These are phyloP conservation scores for Sitta carolinensis DNA, from an alignment of 2,797 vertebrate genomes.

Conservation along the genomic window DNA sequence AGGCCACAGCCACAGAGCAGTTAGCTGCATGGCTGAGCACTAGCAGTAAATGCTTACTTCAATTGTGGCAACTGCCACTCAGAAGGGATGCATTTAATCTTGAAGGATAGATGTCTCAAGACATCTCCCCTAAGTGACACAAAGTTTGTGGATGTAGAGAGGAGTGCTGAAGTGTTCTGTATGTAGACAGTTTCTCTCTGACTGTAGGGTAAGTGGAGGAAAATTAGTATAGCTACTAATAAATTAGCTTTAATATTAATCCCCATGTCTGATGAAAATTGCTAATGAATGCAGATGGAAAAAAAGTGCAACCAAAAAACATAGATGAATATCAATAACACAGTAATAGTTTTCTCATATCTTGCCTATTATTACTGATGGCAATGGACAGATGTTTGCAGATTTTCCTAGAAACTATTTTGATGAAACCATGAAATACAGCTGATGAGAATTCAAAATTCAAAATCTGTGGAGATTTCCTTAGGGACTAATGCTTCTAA, in stretches of 20 bases:
- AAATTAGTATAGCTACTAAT: not conserved
- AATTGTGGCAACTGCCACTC: constrained; percentile 76
- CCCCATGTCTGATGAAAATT: not conserved
- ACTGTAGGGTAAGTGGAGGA: not conserved
- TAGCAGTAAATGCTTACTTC: constrained; percentile 77
- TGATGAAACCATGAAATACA: not conserved
- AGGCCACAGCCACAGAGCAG: constrained; percentile 76
- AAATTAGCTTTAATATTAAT: not conserved
- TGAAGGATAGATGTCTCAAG: constrained; percentile 74
- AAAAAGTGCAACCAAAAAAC: not conserved
- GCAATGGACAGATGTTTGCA: not conserved
- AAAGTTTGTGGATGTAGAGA: constrained; percentile 26
- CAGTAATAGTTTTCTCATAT: not conserved
- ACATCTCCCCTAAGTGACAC: constrained; percentile 53
- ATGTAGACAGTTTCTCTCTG: not conserved
- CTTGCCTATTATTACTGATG: not conserved
- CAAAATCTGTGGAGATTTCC: not conserved
- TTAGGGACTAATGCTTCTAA: not conserved
- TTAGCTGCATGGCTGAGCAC: constrained; percentile 82
- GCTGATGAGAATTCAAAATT: not conserved
- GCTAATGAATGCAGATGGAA: not conserved
- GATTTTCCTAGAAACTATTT: not conserved
- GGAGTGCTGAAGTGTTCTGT: not conserved
- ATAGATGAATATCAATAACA: not conserved
- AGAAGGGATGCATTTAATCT: constrained; percentile 72